A percentile compares a stretch with the other conserved stretches of the same genome.
Evolutionary conservation across 2,113 vertebrate genomes (phyloP).

Genomic region (Sapayoa aenigma): DNA sequence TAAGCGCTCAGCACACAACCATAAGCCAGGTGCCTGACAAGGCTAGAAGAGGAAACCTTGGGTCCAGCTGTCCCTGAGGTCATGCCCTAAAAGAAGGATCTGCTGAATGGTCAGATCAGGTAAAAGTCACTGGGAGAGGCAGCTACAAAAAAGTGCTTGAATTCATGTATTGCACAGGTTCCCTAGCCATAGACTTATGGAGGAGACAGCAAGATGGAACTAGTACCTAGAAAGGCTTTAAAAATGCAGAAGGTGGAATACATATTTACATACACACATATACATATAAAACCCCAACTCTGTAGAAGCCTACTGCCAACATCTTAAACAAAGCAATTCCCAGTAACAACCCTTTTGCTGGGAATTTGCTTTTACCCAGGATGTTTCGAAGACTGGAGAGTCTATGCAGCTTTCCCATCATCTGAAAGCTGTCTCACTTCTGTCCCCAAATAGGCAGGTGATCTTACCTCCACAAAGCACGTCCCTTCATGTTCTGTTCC

Average conservation of each 20-base stretch:
- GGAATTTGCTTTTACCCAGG: background rate
- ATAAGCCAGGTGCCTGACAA: background rate
- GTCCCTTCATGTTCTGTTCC: background rate
- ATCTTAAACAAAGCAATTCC: background rate
- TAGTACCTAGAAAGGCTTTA: background rate
- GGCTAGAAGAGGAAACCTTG: background rate
- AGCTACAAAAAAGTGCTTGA: background rate
- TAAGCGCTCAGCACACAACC: background rate
- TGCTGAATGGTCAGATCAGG: background rate
- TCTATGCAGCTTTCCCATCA: background rate
- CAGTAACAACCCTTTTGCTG: background rate
- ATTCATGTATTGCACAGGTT: background rate
- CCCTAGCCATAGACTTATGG: background rate
- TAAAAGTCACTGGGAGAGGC: background rate
- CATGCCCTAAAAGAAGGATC: background rate
- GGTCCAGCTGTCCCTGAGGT: background rate
- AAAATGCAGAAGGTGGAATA: background rate
- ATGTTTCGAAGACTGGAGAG: background rate
- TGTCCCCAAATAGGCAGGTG: background rate
- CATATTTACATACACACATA: background rate
- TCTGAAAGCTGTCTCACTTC: background rate
- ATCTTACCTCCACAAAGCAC: background rate
- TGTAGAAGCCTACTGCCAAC: background rate
- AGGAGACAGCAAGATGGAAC: background rate
- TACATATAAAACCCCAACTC: background rate